Conservation (phyloP, 2,113 vertebrate genomes). For the Nothocercus julius region DNA sequence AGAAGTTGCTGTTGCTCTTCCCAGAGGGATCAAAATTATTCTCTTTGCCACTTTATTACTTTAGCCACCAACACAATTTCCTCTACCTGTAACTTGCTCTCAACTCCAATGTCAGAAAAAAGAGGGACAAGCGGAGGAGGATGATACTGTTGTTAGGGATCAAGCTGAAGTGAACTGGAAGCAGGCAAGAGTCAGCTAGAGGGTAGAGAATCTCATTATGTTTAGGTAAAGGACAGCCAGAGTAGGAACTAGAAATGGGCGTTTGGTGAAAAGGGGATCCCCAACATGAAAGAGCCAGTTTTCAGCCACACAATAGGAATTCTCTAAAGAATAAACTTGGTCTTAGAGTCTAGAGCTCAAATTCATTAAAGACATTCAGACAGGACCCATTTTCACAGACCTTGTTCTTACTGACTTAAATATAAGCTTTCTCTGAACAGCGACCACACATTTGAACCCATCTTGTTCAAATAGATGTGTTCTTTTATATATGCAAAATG, state of each 20-base stretch:
- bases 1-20: neutral
- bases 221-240: neutral
- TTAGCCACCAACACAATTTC: neutral
- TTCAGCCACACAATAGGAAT: neutral
- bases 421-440: slow-evolving; percentile 29
- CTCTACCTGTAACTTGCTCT: neutral
- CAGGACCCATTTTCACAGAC: neutral
- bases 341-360: neutral
- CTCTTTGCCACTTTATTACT: neutral
- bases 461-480: slow-evolving; percentile 36
- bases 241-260: slow-evolving; percentile 4
- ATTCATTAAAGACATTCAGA: neutral
- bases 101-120: neutral
- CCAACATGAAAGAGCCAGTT: neutral
- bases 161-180: neutral
- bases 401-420: slow-evolving; percentile 12
- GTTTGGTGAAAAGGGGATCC: neutral
- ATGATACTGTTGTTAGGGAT: neutral
- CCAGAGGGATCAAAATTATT: neutral
- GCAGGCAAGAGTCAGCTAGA: neutral
- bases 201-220: neutral
- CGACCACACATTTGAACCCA: slow-evolving; percentile 28
- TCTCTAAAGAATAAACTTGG: slow-evolving; percentile 32
- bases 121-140: neutral
- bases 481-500: slow-evolving; percentile 53